Evolutionary conservation across 2,888 invertebrate genomes (phyloP), one percentile per base, ranked within the genome.

Genomic region (Leucophenga maculata): DNA sequence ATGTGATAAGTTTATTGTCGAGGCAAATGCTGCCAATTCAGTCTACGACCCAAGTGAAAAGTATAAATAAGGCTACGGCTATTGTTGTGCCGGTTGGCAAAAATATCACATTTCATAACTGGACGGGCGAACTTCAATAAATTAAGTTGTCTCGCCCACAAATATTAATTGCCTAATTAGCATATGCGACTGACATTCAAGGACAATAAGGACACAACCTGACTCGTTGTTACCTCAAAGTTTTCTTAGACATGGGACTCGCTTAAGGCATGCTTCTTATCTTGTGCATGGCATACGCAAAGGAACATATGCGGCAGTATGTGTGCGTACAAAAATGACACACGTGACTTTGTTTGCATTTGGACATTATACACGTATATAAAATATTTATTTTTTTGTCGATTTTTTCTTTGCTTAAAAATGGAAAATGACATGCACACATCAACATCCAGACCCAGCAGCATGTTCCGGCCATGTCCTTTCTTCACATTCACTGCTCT

Each of bases 111-210:
- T 78, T 77, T 81, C 76, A 72, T 60, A 60, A 60, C 20, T 59
- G 20, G 44, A 54, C n/a, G 54, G n/a, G 20, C n/a, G 55, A 32
- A 67, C 48, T 74, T 80, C 78, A 77, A 78, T 80, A 84, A 83
- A 83, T 84, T 81, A 84, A 85, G 81, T 81, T 80, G 85, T 84
- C 83, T 86, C 83, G 86, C 86, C 87, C 86, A 82, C 88, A 87
- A 80, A 85, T 85, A 85, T 87, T 88, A 88, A 88, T 88, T 88
- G 88, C 87, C 85, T 88, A 88, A 88, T 88, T 88, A 88, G 88
- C 88, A 88, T 88, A 87, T 86, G 87, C 82, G 79, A 80, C 80
- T 84, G 85, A 84, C 85, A 85, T 83, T 77, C 76, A 75, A 71
- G 54, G 48, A 52, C 60, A 68, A 55, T 50, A 66, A 68, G 65